Conservation (phyloP, 2,113 vertebrate genomes). For the Brachyhypopomus gauderio region DNA sequence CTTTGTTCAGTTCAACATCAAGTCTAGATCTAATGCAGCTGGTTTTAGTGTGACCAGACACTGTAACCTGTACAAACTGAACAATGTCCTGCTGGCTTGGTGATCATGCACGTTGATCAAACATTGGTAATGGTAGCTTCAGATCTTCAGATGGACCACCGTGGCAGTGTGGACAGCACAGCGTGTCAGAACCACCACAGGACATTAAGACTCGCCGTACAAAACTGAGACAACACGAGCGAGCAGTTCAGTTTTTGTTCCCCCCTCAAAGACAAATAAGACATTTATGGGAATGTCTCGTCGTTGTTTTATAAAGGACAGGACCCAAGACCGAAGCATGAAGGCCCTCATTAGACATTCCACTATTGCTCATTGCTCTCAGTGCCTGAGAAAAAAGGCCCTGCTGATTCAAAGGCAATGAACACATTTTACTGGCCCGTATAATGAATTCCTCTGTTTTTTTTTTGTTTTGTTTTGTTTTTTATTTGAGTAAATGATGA, state of each 20-base stretch:
- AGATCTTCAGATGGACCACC: constrained; percentile 1
- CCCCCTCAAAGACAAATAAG: constrained; percentile 32
- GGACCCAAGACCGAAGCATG: constrained; percentile 27
- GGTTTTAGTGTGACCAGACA: background rate
- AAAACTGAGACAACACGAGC: constrained; percentile 27
- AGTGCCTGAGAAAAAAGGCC: background rate
- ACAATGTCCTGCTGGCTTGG: background rate
- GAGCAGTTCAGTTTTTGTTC: constrained; percentile 9
- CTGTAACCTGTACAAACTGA: background rate
- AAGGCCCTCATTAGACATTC: constrained; percentile 38
- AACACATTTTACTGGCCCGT: constrained; percentile 36
- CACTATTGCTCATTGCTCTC: constrained; percentile 25
- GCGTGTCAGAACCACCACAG: constrained; percentile 20
- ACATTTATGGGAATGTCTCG: constrained; percentile 39
- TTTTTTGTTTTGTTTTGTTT: background rate
- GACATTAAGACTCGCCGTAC: constrained; percentile 15
- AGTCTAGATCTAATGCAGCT: background rate
- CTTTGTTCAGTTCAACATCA: background rate
- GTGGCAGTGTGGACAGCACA: background rate
- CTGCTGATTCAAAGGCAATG: constrained; percentile 42
- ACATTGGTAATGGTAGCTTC: no score
- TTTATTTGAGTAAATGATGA: constrained; percentile 14
- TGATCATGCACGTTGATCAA: background rate
- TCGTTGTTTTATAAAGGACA: constrained; percentile 36
- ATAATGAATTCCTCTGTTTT: constrained; percentile 36